Percentiles rank a stretch among this genome's conserved stretches.
phyloP scores from a whole-genome alignment of 2,888 invertebrate genomes.

The Bugulina stolonifera region DNA sequence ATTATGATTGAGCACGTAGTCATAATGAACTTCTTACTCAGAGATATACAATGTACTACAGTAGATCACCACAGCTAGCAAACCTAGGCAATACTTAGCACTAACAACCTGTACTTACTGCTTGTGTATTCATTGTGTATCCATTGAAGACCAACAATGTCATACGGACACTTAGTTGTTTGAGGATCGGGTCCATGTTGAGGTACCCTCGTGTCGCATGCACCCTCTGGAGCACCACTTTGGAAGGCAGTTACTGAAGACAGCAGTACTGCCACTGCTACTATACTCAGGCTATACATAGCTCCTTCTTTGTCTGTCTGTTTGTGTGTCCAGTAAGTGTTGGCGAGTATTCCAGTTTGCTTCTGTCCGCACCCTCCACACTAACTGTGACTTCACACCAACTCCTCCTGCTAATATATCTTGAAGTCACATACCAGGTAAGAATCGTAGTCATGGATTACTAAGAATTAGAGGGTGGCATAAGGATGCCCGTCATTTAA shows the following conservation, averaged over 20 bases:
- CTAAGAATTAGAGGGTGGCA: no score
- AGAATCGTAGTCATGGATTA: no score
- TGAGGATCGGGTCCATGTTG: not conserved
- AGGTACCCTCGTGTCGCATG: not conserved
- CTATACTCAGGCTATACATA: not conserved
- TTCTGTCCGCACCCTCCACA: not conserved
- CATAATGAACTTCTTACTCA: no score
- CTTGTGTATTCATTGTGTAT: not conserved
- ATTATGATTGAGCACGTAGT: no score
- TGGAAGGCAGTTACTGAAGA: not conserved
- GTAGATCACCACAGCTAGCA: no score
- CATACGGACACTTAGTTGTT: not conserved
- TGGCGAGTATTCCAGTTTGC: not conserved
- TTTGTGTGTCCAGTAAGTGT: no score
- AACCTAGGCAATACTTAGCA: no score
- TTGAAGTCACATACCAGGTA: no score
- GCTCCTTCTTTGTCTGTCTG: not conserved
- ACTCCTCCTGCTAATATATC: not conserved
- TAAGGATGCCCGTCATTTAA: no score
- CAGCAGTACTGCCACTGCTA: not conserved
- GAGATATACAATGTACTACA: no score
- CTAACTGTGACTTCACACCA: not conserved
- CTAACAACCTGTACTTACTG: no score
- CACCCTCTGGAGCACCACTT: not conserved
- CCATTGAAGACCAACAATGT: slow-evolving; percentile 11